These are phyloP conservation scores for Glaucopsyche alexis DNA, from an alignment of 2,888 invertebrate species.

Conservation along the genomic window DNA sequence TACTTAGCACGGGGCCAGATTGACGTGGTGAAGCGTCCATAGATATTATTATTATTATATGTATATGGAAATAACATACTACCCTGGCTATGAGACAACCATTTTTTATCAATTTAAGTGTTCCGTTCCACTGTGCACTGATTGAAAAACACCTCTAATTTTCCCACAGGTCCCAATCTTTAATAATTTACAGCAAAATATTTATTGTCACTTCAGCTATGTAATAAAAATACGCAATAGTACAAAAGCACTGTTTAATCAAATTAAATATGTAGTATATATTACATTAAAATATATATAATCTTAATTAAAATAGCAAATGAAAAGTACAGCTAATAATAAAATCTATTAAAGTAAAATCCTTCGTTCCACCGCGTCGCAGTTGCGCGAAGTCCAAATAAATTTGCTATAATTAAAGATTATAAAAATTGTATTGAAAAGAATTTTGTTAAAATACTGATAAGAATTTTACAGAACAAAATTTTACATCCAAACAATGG, in stretches of 20 bases:
- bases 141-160: not conserved
- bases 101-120: too few relatives aligned
- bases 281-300: slow-evolving; percentile 77
- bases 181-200: not conserved
- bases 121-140: too few relatives aligned
- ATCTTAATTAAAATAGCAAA: slow-evolving; percentile 77
- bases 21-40: too few relatives aligned
- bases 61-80: too few relatives aligned
- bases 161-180: not conserved
- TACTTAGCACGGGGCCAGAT: too few relatives aligned
- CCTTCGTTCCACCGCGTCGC: slow-evolving; percentile 59
- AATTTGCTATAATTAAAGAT: slow-evolving; percentile 63
- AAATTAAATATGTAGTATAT: slow-evolving; percentile 76
- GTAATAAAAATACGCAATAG: slow-evolving; percentile 40
- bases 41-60: too few relatives aligned
- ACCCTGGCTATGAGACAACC: too few relatives aligned
- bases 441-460: slow-evolving; percentile 67
- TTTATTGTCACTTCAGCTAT: not conserved
- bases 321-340: slow-evolving; percentile 73
- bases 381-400: slow-evolving; percentile 49
- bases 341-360: slow-evolving; percentile 70
- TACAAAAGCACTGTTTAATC: slow-evolving; percentile 77
- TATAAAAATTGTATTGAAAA: slow-evolving; percentile 60
- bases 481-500: slow-evolving; percentile 33
- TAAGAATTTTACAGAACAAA: slow-evolving; percentile 37